Evolutionary conservation across 2,888 invertebrate genomes (phyloP).

Genomic region (Melanargia galathea): DNA sequence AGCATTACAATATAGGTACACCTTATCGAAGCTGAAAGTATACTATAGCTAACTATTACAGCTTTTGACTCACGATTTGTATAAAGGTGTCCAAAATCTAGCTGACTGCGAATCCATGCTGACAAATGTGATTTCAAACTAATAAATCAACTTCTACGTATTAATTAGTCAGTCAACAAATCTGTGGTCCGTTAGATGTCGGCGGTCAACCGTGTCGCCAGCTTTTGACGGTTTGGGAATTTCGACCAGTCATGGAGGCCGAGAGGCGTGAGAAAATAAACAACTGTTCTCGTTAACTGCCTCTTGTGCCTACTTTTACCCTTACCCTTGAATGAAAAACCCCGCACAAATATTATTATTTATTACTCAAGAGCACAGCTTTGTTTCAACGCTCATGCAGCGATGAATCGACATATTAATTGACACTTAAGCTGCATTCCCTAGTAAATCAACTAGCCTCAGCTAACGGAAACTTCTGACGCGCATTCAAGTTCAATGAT

Average conservation of each 20-base stretch:
- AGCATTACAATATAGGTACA: too few species aligned
- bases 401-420: neutral
- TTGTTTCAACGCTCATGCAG: neutral
- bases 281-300: constrained; percentile 58
- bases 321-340: constrained; percentile 27
- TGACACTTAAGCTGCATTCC: too few species aligned
- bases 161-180: constrained; percentile 13
- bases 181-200: constrained; percentile 36
- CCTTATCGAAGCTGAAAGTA: too few species aligned
- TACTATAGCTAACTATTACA: too few species aligned
- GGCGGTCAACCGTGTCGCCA: constrained; percentile 53
- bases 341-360: neutral
- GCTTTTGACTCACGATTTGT: too few species aligned
- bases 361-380: neutral
- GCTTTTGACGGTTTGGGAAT: constrained; percentile 46
- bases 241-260: constrained; percentile 50
- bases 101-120: too few species aligned
- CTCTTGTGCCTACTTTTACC: constrained; percentile 58
- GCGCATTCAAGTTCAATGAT: too few species aligned
- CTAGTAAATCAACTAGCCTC: too few species aligned
- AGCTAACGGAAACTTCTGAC: too few species aligned
- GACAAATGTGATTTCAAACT: too few species aligned
- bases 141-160: constrained; percentile 17
- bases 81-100: too few species aligned
- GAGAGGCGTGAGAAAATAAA: constrained; percentile 65